Evolutionary conservation across 1,140 invertebrate species (phyloP), one percentile per base, ranked within the genome.

Genomic region (Scylla paramamosain): DNA sequence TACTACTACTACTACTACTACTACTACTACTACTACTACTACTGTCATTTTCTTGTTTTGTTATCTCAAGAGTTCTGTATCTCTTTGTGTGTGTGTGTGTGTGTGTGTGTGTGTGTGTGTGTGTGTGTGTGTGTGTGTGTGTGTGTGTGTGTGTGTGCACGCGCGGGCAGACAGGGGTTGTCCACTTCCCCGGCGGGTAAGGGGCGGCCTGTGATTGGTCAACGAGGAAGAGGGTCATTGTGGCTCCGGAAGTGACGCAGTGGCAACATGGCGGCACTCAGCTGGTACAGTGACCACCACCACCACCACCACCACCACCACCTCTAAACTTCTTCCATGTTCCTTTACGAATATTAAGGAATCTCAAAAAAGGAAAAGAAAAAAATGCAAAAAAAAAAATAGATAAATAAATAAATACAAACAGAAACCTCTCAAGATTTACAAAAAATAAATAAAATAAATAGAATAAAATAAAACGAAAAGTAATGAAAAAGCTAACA

Each of bases 101-200:
- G 84, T 87, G 84, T 87, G 28, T 87, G 84, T 31, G 29, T 31
- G 29, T 87, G 31, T 39, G 84, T 31, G 31, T 31, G 84, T 39
- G 84, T 87, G 84, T 31, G 84, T 87, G 84, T 87, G 84, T 87
- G 84, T 87, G 29, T 87, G 84, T 87, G 84, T 87, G 29, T 31
- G 84, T 31, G 84, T 87, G 84, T 87, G 28, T 87, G 84, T 31
- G 29, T 31, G 29, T 87, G 84, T 87, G 10, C 25, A 25, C 25
- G 39, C 31, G 39, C 77, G 39, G 39, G 39, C 39, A 39, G 39
- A 39, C 39, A 39, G 39, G 39, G 39, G 39, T 8, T 25, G 84
- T 31, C 14, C 31, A 39, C 29, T 39, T 46, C 7, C 7, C 14
- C 39, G 16, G 39, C 31, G 31, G 8, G 8, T 12, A 25, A 12